Percentiles rank a stretch among this genome's conserved stretches.
Conservation (phyloP, 2,888 invertebrate species). For the Drosophila cyrtoloma region DNA sequence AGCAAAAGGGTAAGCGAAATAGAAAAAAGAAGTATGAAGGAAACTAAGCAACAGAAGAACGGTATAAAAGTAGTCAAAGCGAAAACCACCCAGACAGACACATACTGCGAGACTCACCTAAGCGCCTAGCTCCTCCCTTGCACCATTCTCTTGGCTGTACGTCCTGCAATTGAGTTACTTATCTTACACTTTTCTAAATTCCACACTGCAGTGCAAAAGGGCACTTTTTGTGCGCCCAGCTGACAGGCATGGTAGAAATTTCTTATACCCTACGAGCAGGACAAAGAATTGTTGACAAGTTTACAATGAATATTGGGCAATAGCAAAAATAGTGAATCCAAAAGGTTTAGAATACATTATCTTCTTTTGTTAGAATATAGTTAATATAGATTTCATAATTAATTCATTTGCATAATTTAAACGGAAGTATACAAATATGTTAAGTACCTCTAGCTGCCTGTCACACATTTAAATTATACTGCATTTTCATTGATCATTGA, state of each 20-base stretch:
- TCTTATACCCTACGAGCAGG: conserved; percentile 28
- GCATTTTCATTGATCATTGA: background rate
- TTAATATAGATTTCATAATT: background rate
- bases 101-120: conserved; percentile 10
- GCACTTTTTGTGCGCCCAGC: conserved; percentile 16
- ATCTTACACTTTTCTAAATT: conserved; percentile 49
- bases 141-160: conserved; percentile 1
- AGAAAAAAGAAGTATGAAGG: conserved; percentile 10
- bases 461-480: background rate
- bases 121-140: background rate
- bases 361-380: background rate
- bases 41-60: conserved; percentile 53
- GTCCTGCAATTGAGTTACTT: conserved; percentile 65
- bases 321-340: background rate
- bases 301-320: too few species aligned
- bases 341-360: background rate
- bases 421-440: background rate
- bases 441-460: background rate
- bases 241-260: conserved; percentile 20
- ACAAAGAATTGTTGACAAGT: background rate
- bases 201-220: conserved; percentile 22
- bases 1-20: conserved; percentile 39
- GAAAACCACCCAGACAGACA: conserved; percentile 35
- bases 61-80: conserved; percentile 55
- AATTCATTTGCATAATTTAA: background rate